Base-by-base conservation (phyloP, 2,888 invertebrate species). In the Linnaemya tessellans region DNA sequence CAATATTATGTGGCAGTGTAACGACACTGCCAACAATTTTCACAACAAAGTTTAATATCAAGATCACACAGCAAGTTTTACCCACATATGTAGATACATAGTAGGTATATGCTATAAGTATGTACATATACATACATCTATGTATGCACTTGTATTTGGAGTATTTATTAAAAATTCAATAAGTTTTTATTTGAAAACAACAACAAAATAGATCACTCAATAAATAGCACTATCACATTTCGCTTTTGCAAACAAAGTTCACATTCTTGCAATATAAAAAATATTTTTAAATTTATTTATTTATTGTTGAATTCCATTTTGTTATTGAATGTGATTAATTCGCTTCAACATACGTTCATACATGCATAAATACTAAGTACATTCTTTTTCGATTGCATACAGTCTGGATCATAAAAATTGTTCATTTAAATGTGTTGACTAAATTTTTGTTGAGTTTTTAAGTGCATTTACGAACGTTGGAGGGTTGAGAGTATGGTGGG, bases 191-290 rank as follows among this genome's bases (percentile, higher is more conserved):
- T 46, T 35, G 7, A 74, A 1, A 43, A 58, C 22, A 25, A 58
- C 8, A 58, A 43, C 15, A 68, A 68, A 51, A 22, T 64, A 30
- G 51, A 25, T 30, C 46, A 71, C 8, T 30, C 25, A 38, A 65
- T 43, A 43, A 15, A 65, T 35, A 54, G 41, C n/a, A 41, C 54
- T 54, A 56, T 62, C 20, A 51, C 51, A 60, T 41, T 62, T 78
- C 25, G 41, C 15, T 70, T 25, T 78, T 78, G 41, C 60, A 41
- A 60, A 25, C 68, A 70, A 78, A 62, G 25, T 70, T 25, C 78
- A 78, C 22, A 78, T 78, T 78, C 68, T 9, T 41, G 8, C 22
- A 58, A 56, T 77, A n/a, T 22, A 43, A 38, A 51, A 41, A 56
- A 58, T 30, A 43, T 1, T 13, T 15, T 22, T 62, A 2, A 62